Percentiles rank a stretch among this genome's conserved stretches.
Conservation (phyloP, 2,888 invertebrate species). For the Ischnus inquisitorius region DNA sequence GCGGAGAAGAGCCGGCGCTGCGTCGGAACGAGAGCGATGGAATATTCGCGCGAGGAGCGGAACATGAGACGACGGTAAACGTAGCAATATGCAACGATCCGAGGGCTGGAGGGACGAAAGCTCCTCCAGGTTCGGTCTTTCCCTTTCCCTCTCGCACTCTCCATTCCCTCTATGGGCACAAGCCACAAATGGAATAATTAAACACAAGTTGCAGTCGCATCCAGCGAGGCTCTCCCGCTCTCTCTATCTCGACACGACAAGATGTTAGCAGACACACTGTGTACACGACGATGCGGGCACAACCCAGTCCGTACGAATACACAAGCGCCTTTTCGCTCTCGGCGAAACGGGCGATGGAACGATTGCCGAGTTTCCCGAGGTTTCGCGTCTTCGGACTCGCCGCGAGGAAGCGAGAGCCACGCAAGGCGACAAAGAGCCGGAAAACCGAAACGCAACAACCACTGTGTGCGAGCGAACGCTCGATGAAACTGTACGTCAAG, state of each 20-base stretch:
- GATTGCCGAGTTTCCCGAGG: too few relatives aligned
- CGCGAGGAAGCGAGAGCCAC: too few relatives aligned
- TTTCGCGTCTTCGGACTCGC: too few relatives aligned
- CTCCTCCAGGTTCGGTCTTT: neutral
- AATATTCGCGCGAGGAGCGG: conserved; percentile 4
- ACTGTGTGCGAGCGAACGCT: too few relatives aligned
- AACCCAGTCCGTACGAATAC: neutral
- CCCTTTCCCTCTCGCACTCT: too few relatives aligned
- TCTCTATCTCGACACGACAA: conserved; percentile 29
- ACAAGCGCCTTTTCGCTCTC: too few relatives aligned
- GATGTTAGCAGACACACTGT: neutral
- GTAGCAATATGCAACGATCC: conserved; percentile 43
- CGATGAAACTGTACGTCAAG: too few relatives aligned
- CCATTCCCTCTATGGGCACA: neutral
- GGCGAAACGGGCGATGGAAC: too few relatives aligned
- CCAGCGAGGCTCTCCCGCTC: neutral
- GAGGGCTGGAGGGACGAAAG: conserved; percentile 2
- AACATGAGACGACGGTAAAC: conserved; percentile 14
- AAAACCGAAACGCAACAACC: too few relatives aligned
- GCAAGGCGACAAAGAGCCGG: too few relatives aligned
- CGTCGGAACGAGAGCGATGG: neutral
- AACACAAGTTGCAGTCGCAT: conserved; percentile 68
- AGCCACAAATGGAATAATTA: conserved; percentile 72
- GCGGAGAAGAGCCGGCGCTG: conserved; percentile 13
- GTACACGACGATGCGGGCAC: neutral